Evolutionary conservation across 2,888 invertebrate species (phyloP), one percentile per base, ranked within the genome.

Genomic region (Lucinisca nassula): DNA sequence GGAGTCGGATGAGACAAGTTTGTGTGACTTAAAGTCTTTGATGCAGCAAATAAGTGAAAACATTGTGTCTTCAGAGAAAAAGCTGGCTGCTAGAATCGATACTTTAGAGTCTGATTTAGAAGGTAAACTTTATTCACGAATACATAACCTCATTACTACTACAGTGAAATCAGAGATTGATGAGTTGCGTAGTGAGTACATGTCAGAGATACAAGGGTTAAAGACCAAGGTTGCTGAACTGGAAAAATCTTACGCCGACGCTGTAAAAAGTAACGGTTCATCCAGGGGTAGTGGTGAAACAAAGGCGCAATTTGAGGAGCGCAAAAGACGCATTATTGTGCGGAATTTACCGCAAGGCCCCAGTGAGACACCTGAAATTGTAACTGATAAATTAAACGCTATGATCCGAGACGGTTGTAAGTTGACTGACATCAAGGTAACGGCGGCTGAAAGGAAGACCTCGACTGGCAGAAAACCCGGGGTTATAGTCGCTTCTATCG

Each of bases 331-430:
- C 12, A 40, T 72, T 38, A 37, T 72, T 21, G 24, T 72, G 14
- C 37, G 40, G 30, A 40, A 40, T 40, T 24, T 72, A 24, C 38
- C 40, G 30, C 35, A 32, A 21, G 72, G 24, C n/a, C 6, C 37
- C 1, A 30, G 37, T 30, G 72, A 72, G 40, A 38, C 72, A 72
- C 72, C n/a, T 10, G 37, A 72, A 40, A 40, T 12, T 6, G 40
- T 40, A 6, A 37, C 8, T 3, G 72, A 72, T 21, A 72, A 72
- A 40, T 10, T 72, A 12, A 72, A 72, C 24, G 72, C 72, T 24
- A 21, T 72, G 72, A 72, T 72, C 24, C 37, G 40, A 24, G 72
- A 72, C 72, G 72, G 72, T 8, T 72, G 72, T 24, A 72, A 72
- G 24, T 37, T 72, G 37, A 37, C 72, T 10, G 72, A 72, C 24